These are phyloP conservation scores for Ispidina lecontei DNA, from an alignment of 2,797 vertebrate genomes.

Conservation along the genomic window DNA sequence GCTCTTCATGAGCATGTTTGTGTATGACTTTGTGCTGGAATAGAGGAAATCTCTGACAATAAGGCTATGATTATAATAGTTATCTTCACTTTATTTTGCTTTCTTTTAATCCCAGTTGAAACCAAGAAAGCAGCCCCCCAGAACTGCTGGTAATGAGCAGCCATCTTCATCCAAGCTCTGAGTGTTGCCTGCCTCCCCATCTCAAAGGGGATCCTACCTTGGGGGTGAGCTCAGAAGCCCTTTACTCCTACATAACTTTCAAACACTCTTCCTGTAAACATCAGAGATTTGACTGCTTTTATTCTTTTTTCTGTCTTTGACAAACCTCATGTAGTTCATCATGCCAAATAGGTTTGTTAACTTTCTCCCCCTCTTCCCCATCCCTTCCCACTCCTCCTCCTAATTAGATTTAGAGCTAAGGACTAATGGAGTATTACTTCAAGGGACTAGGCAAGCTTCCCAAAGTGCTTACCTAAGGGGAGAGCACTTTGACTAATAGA, in stretches of 20 bases:
- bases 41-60: neutral
- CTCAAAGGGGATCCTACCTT: neutral
- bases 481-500: constrained; percentile 41
- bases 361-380: constrained; percentile 3
- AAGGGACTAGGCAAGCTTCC: constrained; percentile 17
- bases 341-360: constrained; percentile 26
- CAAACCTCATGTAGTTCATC: constrained; percentile 7
- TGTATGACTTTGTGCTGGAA: neutral
- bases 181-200: neutral
- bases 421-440: constrained; percentile 70
- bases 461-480: constrained; percentile 20
- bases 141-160: neutral
- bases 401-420: constrained; percentile 66
- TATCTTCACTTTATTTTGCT: neutral
- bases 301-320: neutral
- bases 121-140: neutral
- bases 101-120: neutral
- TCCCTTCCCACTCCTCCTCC: neutral
- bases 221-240: neutral
- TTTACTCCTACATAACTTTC: neutral
- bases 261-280: neutral
- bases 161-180: neutral
- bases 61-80: neutral
- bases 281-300: neutral
- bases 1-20: neutral